Conservation (phyloP, 2,888 invertebrate genomes). For the Alcis repandata region DNA sequence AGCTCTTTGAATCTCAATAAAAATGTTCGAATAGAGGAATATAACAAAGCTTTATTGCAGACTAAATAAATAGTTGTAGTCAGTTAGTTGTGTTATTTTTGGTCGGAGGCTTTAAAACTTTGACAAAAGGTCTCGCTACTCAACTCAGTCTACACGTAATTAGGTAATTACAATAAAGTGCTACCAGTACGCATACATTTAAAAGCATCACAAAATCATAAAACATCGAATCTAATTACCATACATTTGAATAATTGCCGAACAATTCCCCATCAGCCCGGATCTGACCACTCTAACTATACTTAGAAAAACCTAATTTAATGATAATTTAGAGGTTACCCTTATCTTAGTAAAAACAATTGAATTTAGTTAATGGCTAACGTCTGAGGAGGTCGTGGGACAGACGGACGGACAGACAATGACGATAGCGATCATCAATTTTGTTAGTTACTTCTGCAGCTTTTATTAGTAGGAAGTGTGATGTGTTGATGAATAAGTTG, state of each 20-base stretch:
- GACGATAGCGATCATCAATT: slow-evolving; percentile 76
- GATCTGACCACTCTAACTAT: slow-evolving; percentile 37
- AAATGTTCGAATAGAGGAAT: no score
- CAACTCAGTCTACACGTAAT: background rate
- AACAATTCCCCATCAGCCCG: slow-evolving; percentile 32
- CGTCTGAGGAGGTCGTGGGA: slow-evolving; percentile 82
- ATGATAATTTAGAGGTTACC: slow-evolving; percentile 61
- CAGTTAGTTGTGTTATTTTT: no score
- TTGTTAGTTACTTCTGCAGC: slow-evolving; percentile 70
- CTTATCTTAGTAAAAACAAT: slow-evolving; percentile 62
- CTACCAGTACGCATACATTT: background rate
- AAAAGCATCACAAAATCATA: slow-evolving; percentile 7
- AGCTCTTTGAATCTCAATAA: no score
- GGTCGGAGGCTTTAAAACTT: no score
- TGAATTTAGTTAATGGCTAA: slow-evolving; percentile 64
- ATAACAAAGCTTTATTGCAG: no score
- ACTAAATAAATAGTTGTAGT: no score
- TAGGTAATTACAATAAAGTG: background rate
- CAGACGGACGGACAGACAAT: slow-evolving; percentile 58
- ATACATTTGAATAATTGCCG: slow-evolving; percentile 35
- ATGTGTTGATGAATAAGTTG: slow-evolving; percentile 41
- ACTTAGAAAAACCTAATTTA: slow-evolving; percentile 56
- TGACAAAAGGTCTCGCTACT: background rate
- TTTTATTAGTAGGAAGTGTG: slow-evolving; percentile 59
- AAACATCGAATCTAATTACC: slow-evolving; percentile 21